A percentile compares a stretch with the other conserved stretches of the same genome.
Conservation (phyloP, 1,140 invertebrate species). For the Heliconius nattereri region DNA sequence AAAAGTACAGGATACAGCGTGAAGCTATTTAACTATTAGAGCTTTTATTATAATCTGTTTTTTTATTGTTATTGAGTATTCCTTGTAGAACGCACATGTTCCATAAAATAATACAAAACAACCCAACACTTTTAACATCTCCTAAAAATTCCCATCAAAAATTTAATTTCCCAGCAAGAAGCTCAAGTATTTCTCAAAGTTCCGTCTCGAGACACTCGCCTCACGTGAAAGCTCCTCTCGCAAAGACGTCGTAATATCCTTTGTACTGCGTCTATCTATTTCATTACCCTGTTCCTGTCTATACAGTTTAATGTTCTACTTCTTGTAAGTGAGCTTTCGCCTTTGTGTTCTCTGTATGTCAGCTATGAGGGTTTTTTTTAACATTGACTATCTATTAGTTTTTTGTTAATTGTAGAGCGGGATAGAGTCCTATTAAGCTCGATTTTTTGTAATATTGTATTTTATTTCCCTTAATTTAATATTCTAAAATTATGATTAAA, state of each 20-base stretch:
- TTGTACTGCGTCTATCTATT: conserved; percentile 10
- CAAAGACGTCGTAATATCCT: conserved; percentile 12
- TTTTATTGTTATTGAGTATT: not conserved
- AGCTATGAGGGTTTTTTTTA: not conserved
- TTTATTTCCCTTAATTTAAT: too few relatives aligned
- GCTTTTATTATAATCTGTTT: not conserved
- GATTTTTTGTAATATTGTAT: too few relatives aligned
- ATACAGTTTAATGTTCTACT: not conserved
- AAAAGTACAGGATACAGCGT: too few relatives aligned
- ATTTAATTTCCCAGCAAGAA: conserved; percentile 5
- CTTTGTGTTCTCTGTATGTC: not conserved
- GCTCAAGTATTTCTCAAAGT: conserved; percentile 12
- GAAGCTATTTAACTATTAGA: not conserved
- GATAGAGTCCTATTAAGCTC: too few relatives aligned
- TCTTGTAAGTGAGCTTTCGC: not conserved
- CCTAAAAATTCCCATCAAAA: not conserved
- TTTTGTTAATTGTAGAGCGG: too few relatives aligned
- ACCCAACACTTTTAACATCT: not conserved
- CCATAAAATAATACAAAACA: not conserved
- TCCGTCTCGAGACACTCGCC: conserved; percentile 5
- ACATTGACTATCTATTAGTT: too few relatives aligned
- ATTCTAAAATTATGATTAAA: too few relatives aligned
- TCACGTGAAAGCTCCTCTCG: conserved; percentile 7
- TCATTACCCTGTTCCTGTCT: not conserved
- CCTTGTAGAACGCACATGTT: not conserved